Evolutionary conservation across 2,113 vertebrate genomes (phyloP).

Genomic region (Spilogale gracilis): DNA sequence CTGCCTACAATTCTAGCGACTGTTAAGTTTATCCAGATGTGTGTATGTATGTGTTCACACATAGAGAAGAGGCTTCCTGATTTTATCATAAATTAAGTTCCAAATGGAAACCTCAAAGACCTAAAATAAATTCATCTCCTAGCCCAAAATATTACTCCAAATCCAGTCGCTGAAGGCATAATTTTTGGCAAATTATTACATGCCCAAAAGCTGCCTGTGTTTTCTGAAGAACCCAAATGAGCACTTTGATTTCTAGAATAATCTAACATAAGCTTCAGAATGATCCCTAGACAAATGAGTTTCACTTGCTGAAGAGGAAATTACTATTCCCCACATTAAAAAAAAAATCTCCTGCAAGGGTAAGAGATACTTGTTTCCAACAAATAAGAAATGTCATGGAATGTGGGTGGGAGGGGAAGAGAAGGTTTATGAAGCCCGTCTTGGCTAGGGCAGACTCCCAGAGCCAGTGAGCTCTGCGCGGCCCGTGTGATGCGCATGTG

Average conservation of each 20-base stretch:
- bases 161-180: not conserved
- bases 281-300: slow-evolving; percentile 38
- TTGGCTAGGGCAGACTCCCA: not conserved
- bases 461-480: slow-evolving; percentile 12
- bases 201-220: not conserved
- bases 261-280: slow-evolving; percentile 37
- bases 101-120: slow-evolving; percentile 16
- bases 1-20: not conserved
- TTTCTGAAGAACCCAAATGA: slow-evolving; percentile 45
- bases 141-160: not conserved
- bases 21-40: slow-evolving; percentile 35
- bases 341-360: not conserved
- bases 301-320: slow-evolving; percentile 31
- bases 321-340: slow-evolving; percentile 10
- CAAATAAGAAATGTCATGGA: slow-evolving; percentile 41
- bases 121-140: slow-evolving; percentile 17
- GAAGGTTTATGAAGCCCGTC: not conserved
- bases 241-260: slow-evolving; percentile 46
- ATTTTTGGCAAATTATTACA: slow-evolving; percentile 52
- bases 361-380: slow-evolving; percentile 5
- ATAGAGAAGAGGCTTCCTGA: slow-evolving; percentile 4
- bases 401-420: not conserved
- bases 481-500: not conserved
- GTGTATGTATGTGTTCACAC: not conserved
- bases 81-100: slow-evolving; percentile 37